Percentiles rank a stretch among this genome's conserved stretches.
Conservation (phyloP, 2,113 vertebrate genomes). For the Antennarius striatus region DNA sequence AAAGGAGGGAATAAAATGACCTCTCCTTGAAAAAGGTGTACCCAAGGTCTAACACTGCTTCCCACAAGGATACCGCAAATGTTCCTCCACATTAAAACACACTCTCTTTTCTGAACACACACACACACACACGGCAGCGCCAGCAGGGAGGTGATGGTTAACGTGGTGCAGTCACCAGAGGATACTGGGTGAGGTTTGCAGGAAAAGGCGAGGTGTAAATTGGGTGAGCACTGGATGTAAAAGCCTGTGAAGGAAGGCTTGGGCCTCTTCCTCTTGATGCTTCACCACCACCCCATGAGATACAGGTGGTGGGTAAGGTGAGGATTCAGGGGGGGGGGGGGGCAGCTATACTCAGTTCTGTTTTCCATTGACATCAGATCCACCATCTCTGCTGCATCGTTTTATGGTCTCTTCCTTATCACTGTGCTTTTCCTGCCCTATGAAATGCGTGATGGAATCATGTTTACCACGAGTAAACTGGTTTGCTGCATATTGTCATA, state of each 20-base stretch:
- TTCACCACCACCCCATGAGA: constrained; percentile 48
- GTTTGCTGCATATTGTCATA: constrained; percentile 72
- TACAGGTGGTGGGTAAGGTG: constrained; percentile 57
- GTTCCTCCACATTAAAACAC: neutral
- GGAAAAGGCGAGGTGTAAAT: constrained; percentile 79
- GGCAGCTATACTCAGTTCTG: constrained; percentile 21
- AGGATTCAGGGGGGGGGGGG: constrained; percentile 15
- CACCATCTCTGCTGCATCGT: neutral
- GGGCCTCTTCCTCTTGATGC: constrained; percentile 60
- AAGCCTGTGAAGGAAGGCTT: constrained; percentile 61
- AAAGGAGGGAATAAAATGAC: constrained; percentile 7
- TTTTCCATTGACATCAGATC: neutral
- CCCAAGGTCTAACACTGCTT: constrained; percentile 36
- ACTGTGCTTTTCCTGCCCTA: constrained; percentile 3
- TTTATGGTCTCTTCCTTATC: constrained; percentile 25
- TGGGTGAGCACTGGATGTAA: constrained; percentile 76
- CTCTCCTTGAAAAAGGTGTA: constrained; percentile 1
- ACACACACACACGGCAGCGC: constrained; percentile 15
- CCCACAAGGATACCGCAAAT: constrained; percentile 50
- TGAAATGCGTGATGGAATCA: constrained; percentile 21
- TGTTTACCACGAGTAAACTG: constrained; percentile 69
- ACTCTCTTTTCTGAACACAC: too few relatives aligned
- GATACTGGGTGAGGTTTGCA: constrained; percentile 66
- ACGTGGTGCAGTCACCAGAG: constrained; percentile 66
- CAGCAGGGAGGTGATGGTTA: constrained; percentile 72